phyloP scores from a whole-genome alignment of 2,888 invertebrate species.

The Oligia latruncula region DNA sequence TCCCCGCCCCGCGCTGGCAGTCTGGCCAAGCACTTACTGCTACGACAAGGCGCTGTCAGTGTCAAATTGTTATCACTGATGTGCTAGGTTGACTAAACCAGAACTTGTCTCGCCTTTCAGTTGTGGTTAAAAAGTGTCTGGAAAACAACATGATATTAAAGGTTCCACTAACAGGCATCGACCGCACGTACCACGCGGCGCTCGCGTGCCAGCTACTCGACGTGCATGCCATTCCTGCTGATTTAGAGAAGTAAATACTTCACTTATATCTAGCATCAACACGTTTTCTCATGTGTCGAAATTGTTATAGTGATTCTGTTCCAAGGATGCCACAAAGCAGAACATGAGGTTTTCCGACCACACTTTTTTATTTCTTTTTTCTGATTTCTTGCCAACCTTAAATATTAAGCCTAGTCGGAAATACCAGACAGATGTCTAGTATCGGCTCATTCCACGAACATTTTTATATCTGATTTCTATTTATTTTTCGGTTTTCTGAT shows the following conservation, averaged over 20 bases:
- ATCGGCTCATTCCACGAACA: too few species aligned
- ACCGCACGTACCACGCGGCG: constrained; percentile 90
- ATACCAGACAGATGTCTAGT: too few species aligned
- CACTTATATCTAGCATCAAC: background rate
- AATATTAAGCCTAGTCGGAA: background rate
- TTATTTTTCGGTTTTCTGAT: too few species aligned
- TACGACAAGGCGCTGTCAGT: background rate
- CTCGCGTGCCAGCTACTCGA: constrained; percentile 91
- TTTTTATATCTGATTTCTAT: too few species aligned
- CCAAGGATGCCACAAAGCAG: too few species aligned
- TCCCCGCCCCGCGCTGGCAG: too few species aligned
- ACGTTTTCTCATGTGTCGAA: background rate
- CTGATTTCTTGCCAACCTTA: background rate
- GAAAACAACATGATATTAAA: constrained; percentile 76
- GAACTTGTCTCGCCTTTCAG: constrained; percentile 56
- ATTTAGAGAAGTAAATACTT: constrained; percentile 90
- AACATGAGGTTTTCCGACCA: too few species aligned
- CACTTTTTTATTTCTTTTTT: too few species aligned
- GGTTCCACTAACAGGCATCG: constrained; percentile 86
- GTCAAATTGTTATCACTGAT: background rate
- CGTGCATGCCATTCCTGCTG: constrained; percentile 91
- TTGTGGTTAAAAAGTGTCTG: constrained; percentile 66
- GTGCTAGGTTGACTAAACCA: background rate
- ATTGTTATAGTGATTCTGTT: background rate
- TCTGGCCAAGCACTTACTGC: background rate